Evolutionary conservation across 1,140 invertebrate species (phyloP).

Genomic region (Scaptodrosophila lebanonensis): DNA sequence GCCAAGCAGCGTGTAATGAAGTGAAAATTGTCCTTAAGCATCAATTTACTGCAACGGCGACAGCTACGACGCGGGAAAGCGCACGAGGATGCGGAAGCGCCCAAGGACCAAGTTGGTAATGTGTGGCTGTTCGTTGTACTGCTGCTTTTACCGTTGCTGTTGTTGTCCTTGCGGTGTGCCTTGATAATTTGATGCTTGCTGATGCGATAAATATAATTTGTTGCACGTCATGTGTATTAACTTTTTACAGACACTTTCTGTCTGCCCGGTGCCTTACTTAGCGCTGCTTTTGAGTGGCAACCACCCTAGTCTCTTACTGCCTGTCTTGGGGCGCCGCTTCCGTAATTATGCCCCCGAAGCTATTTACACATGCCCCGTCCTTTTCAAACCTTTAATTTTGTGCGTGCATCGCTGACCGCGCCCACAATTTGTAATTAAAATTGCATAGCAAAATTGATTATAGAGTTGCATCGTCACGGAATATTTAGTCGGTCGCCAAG

Average conservation of each 20-base stretch:
- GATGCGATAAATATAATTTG: constrained; percentile 77
- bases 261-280: neutral
- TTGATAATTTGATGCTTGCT: constrained; percentile 73
- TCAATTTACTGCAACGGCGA: constrained; percentile 61
- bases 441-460: constrained; percentile 71
- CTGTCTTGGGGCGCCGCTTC: constrained; percentile 15
- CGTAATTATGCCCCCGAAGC: constrained; percentile 66
- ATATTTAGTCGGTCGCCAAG: constrained; percentile 52
- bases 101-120: constrained; percentile 11
- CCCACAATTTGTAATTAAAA: constrained; percentile 71
- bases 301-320: neutral
- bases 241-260: constrained; percentile 64
- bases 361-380: constrained; percentile 35
- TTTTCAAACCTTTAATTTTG: no score
- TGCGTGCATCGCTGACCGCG: constrained; percentile 37
- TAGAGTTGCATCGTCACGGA: constrained; percentile 57
- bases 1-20: constrained; percentile 60
- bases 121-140: constrained; percentile 2
- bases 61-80: constrained; percentile 21
- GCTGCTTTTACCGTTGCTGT: constrained; percentile 17
- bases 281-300: neutral
- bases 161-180: constrained; percentile 38
- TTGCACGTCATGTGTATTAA: constrained; percentile 75
- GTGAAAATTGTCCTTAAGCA: constrained; percentile 77
- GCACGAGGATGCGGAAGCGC: constrained; percentile 1